Evolutionary conservation across 2,797 vertebrate genomes (phyloP).

Genomic region (Chaetophractus vellerosus): DNA sequence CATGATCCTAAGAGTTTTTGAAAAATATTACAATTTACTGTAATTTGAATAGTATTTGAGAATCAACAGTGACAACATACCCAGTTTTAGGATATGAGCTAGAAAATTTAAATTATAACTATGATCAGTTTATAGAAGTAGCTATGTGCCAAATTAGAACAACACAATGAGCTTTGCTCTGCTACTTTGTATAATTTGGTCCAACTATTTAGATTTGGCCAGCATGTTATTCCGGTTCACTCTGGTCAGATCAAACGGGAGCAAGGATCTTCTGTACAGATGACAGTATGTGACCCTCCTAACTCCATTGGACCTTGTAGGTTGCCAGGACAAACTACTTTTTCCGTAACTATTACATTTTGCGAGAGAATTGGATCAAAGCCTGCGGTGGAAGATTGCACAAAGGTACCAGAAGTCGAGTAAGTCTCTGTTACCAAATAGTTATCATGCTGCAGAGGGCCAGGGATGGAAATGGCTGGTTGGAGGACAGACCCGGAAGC

Average conservation of each 20-base stretch:
- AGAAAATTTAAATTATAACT: constrained; percentile 59
- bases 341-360: constrained; percentile 89
- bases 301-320: constrained; percentile 86
- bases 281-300: constrained; percentile 76
- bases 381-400: constrained; percentile 75
- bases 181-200: background rate
- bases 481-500: constrained; percentile 85
- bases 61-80: constrained; percentile 83
- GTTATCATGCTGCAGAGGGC: constrained; percentile 88
- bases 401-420: constrained; percentile 79
- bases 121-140: constrained; percentile 44
- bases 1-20: constrained; percentile 70
- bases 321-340: constrained; percentile 87
- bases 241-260: constrained; percentile 85
- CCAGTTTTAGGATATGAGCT: constrained; percentile 62
- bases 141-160: constrained; percentile 76
- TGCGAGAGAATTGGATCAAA: constrained; percentile 87
- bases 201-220: background rate
- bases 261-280: constrained; percentile 86
- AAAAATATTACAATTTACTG: constrained; percentile 67
- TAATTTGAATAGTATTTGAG: constrained; percentile 79
- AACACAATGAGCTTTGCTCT: constrained; percentile 1
- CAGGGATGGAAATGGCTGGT: constrained; percentile 83
- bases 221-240: constrained; percentile 64
- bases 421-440: constrained; percentile 90